Conservation (phyloP, 1,140 invertebrate species). For the Hestina assimilis region DNA sequence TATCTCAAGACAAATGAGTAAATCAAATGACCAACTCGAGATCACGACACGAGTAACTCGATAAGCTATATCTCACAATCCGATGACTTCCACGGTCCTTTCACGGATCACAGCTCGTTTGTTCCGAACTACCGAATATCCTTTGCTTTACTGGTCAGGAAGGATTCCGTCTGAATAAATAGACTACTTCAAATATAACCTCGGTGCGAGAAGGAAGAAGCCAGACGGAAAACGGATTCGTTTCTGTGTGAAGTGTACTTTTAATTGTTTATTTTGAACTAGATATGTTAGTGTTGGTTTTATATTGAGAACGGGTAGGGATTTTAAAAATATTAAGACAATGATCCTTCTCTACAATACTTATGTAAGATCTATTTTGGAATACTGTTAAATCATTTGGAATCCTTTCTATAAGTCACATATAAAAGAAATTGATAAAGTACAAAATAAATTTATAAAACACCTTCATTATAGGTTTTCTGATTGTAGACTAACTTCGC, state of each 20-base stretch:
- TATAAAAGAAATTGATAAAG: too few relatives aligned
- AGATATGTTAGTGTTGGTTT: not conserved
- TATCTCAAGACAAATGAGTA: too few relatives aligned
- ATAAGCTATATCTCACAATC: not conserved
- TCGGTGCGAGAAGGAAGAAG: slow-evolving; percentile 19
- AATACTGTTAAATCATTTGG: too few relatives aligned
- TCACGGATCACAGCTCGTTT: slow-evolving; percentile 16
- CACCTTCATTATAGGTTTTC: too few relatives aligned
- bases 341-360: too few relatives aligned
- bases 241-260: not conserved
- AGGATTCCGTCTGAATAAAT: slow-evolving; percentile 52
- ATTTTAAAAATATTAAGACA: too few relatives aligned
- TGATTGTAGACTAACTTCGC: too few relatives aligned
- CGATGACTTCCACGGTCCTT: not conserved
- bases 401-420: too few relatives aligned
- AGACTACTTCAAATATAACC: slow-evolving; percentile 33
- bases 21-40: not conserved
- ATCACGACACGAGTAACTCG: slow-evolving; percentile 23
- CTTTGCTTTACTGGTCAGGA: slow-evolving; percentile 47
- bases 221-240: slow-evolving; percentile 12
- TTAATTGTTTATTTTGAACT: not conserved
- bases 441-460: too few relatives aligned
- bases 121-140: slow-evolving; percentile 13
- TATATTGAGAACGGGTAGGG: too few relatives aligned
- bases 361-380: too few relatives aligned